Conservation (phyloP, 2,113 vertebrate species). For the Macrotis lagotis region DNA sequence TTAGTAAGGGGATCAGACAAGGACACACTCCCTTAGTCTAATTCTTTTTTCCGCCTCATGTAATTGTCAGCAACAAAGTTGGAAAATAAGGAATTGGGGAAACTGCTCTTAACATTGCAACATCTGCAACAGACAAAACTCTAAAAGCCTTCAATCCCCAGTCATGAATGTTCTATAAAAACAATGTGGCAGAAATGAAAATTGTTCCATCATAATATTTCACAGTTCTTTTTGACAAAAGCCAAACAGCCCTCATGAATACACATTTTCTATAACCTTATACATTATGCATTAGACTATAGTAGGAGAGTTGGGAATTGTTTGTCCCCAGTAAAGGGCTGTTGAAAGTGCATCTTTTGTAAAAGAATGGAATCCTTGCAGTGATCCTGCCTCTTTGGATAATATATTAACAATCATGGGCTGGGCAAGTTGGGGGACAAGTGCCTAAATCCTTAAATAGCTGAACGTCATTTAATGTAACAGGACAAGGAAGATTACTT, state of each 20-base stretch:
- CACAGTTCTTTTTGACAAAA: constrained; percentile 89
- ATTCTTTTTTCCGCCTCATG: neutral
- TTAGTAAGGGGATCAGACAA: constrained; percentile 60
- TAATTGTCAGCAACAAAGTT: constrained; percentile 82
- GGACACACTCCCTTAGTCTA: constrained; percentile 77
- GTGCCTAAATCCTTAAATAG: constrained; percentile 40
- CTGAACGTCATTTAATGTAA: constrained; percentile 3
- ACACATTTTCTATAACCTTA: constrained; percentile 84
- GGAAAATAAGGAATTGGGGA: constrained; percentile 70
- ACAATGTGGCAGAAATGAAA: constrained; percentile 89
- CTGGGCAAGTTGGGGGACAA: constrained; percentile 45
- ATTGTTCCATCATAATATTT: constrained; percentile 88
- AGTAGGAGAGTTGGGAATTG: constrained; percentile 84
- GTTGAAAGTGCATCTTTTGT: constrained; percentile 84
- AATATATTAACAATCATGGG: constrained; percentile 68
- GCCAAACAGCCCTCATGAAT: constrained; percentile 87
- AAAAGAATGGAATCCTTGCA: constrained; percentile 81
- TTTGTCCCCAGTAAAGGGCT: constrained; percentile 82
- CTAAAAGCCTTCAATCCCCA: constrained; percentile 84
- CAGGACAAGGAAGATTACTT: neutral
- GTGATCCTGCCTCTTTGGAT: constrained; percentile 67
- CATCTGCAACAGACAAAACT: constrained; percentile 83
- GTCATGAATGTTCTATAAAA: constrained; percentile 84
- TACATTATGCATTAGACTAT: constrained; percentile 86
- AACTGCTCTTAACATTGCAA: constrained; percentile 70